Evolutionary conservation across 2,888 invertebrate species (phyloP), one percentile per base, ranked within the genome.

Genomic region (Acanthosepion esculentum): DNA sequence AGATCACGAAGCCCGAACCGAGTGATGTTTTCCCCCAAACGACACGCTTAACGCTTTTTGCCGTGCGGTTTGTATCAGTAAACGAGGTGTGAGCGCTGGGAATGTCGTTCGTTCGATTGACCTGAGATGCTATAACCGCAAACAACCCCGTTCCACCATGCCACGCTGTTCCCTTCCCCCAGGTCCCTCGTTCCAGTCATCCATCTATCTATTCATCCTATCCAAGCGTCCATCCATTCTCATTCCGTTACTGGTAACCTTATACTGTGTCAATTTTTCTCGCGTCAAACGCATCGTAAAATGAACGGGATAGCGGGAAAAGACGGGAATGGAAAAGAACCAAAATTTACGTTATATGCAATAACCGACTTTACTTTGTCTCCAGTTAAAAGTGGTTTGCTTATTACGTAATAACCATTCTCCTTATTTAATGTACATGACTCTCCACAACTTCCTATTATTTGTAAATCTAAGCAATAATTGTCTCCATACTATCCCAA

Each of bases 251-350:
- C 78, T 78, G 33, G 78, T 78, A 78, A 78, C n/a, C n/a, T 78
- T n/a, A 78, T 78, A 78, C n/a, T 33, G 78, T 78, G 78, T 78
- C 78, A 78, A 78, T n/a, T 78, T 78, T 78, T n/a, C n/a, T n/a
- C 78, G 78, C 78, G 78, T 78, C 78, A n/a, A 78, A 78, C n/a
- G 78, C n/a, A n/a, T 78, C 15, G 78, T 33, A 78, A n/a, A 78
- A 33, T 78, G n/a, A 78, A n/a, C 78, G 18, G 12, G 6, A 23
- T 3, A 59, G 59, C 20, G 59, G 7, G 23, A 59, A 23, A 59
- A 20, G 20, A 7, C 20, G 20, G 4, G 59, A 59, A 20, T 26
- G 20, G 2, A 20, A 18, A 18, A 18, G 23, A 23, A 23, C 23
- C 59, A 6, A 59, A 59, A 6, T 59, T 59, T 23, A 59, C 23